phyloP scores from a whole-genome alignment of 2,113 vertebrate genomes.

The Nothocercus nigrocapillus region DNA sequence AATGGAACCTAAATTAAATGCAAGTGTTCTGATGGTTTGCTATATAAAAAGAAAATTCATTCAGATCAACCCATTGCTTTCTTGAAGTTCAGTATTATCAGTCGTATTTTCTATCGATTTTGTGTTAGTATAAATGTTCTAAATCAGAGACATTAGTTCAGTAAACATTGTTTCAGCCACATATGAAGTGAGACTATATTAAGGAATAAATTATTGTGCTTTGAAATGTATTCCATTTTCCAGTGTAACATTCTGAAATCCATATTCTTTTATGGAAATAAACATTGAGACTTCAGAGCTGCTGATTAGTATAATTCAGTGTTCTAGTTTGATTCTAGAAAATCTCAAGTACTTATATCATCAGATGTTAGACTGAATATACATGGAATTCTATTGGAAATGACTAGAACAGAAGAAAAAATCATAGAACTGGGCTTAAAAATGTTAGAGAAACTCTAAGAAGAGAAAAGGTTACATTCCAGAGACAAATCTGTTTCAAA shows the following conservation, averaged over 20 bases:
- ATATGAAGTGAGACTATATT: neutral
- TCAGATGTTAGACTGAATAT: neutral
- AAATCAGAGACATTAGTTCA: neutral
- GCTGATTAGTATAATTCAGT: slow-evolving; percentile 14
- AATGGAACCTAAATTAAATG: neutral
- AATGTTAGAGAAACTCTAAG: neutral
- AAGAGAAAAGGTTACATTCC: slow-evolving; percentile 13
- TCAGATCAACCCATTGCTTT: neutral
- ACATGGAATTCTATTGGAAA: slow-evolving; percentile 35
- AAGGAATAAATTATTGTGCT: neutral
- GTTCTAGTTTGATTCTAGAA: slow-evolving; percentile 24
- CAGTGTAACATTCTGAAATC: slow-evolving; percentile 15
- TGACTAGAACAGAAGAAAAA: neutral
- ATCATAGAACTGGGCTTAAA: neutral
- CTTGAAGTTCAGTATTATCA: neutral
- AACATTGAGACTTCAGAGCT: slow-evolving; percentile 14
- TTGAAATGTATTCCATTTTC: slow-evolving; percentile 32
- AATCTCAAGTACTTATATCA: neutral
- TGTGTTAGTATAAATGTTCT: neutral
- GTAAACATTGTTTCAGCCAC: neutral
- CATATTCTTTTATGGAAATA: slow-evolving; percentile 1
- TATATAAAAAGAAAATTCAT: neutral
- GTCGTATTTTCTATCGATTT: neutral
- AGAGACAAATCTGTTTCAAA: slow-evolving; percentile 9
- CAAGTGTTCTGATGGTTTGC: neutral